Evolutionary conservation across 2,888 invertebrate species (phyloP).

Genomic region (Hydrotaea cyrtoneurina): DNA sequence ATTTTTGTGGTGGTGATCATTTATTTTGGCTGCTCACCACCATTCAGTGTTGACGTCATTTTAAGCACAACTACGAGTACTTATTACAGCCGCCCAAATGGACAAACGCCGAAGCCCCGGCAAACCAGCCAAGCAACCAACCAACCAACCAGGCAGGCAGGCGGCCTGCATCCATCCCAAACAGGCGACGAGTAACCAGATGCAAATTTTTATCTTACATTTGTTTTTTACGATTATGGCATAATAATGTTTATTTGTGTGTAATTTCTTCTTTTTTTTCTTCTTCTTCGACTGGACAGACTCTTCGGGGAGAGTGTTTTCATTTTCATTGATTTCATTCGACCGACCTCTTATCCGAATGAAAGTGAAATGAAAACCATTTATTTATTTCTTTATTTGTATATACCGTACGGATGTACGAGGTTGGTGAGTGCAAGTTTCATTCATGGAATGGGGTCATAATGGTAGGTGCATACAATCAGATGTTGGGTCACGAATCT

Average conservation of each 20-base stretch:
- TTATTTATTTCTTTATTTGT: slow-evolving; percentile 33
- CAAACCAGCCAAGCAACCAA: slow-evolving; percentile 17
- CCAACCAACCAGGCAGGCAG: background rate
- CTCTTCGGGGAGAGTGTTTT: slow-evolving; percentile 50
- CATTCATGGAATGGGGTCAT: no score
- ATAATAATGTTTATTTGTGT: slow-evolving; percentile 62
- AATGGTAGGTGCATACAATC: no score
- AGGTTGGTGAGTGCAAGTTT: no score
- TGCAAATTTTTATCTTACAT: slow-evolving; percentile 61
- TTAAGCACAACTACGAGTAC: slow-evolving; percentile 32
- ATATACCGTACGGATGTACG: no score
- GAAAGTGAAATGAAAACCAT: slow-evolving; percentile 67
- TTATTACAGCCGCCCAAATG: slow-evolving; percentile 1
- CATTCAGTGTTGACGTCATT: slow-evolving; percentile 62
- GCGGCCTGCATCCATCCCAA: background rate
- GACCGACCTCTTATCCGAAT: slow-evolving; percentile 47
- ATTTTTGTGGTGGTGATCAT: slow-evolving; percentile 48
- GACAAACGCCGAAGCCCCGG: background rate
- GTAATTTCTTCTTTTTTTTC: slow-evolving; percentile 23
- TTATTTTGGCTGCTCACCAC: slow-evolving; percentile 53
- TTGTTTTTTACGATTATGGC: slow-evolving; percentile 61
- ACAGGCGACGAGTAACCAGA: no score
- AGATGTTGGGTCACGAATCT: no score
- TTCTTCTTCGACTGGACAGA: background rate
- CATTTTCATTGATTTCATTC: slow-evolving; percentile 53